phyloP scores from a whole-genome alignment of 2,888 invertebrate species.

The Bhutanitis thaidina region DNA sequence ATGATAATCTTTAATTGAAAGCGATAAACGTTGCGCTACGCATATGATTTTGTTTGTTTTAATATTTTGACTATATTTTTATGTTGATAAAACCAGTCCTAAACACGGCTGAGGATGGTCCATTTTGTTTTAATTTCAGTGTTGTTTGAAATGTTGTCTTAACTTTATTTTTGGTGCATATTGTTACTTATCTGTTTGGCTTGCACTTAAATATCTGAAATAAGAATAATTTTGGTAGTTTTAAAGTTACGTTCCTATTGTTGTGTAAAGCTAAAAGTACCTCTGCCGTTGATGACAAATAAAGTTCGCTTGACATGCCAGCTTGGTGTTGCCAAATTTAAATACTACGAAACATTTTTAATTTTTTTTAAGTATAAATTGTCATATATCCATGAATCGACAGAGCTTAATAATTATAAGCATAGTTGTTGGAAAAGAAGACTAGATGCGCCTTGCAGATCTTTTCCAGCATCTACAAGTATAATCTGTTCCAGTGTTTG shows the following conservation, averaged over 20 bases:
- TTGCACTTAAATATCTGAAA: conserved; percentile 5
- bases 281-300: conserved; percentile 14
- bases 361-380: no score
- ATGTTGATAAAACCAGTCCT: no score
- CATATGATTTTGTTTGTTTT: no score
- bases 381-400: no score
- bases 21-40: no score
- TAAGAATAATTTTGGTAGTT: conserved; percentile 22
- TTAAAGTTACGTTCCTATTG: conserved; percentile 67
- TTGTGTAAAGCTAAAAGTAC: conserved; percentile 41
- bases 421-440: no score
- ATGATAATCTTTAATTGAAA: no score
- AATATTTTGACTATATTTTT: neutral
- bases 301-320: conserved; percentile 16
- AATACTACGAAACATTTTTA: no score
- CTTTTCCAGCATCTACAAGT: no score
- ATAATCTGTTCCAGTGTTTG: no score
- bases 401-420: no score
- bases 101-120: neutral
- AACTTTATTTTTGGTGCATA: conserved; percentile 24
- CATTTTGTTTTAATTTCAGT: conserved; percentile 2
- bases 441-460: no score
- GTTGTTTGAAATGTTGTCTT: conserved; percentile 23
- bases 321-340: conserved; percentile 19
- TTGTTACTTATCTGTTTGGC: neutral